Evolutionary conservation across 2,888 invertebrate genomes (phyloP).

Genomic region (Lottia gigantea): DNA sequence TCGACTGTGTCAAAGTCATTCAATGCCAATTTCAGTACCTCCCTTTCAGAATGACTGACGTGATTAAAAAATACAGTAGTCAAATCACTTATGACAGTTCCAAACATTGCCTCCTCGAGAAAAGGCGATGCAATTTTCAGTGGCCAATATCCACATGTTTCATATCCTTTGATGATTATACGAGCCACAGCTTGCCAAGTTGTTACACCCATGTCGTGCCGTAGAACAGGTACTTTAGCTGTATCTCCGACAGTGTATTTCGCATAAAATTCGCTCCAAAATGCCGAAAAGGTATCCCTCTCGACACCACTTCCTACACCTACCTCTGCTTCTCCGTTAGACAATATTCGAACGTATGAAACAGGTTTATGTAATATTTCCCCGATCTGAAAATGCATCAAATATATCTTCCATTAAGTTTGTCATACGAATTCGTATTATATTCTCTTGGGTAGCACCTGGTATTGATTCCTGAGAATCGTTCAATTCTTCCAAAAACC

Average conservation of each 20-base stretch:
- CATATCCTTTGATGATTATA: not conserved
- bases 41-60: not conserved
- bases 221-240: not conserved
- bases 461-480: too few relatives aligned
- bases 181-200: not conserved
- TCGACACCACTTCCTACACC: not conserved
- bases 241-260: not conserved
- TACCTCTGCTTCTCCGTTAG: not conserved
- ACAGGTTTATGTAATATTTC: not conserved
- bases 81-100: not conserved
- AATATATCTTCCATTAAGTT: not conserved
- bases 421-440: too few relatives aligned
- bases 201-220: not conserved
- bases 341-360: not conserved
- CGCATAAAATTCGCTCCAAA: not conserved
- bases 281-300: not conserved
- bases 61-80: not conserved
- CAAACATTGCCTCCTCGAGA: not conserved
- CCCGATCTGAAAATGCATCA: not conserved
- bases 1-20: not conserved
- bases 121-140: not conserved
- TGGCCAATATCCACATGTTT: not conserved
- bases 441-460: too few relatives aligned
- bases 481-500: too few relatives aligned
- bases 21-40: not conserved